Base-by-base conservation (phyloP, 2,113 vertebrate species). In the Ceuthmochares aereus region DNA sequence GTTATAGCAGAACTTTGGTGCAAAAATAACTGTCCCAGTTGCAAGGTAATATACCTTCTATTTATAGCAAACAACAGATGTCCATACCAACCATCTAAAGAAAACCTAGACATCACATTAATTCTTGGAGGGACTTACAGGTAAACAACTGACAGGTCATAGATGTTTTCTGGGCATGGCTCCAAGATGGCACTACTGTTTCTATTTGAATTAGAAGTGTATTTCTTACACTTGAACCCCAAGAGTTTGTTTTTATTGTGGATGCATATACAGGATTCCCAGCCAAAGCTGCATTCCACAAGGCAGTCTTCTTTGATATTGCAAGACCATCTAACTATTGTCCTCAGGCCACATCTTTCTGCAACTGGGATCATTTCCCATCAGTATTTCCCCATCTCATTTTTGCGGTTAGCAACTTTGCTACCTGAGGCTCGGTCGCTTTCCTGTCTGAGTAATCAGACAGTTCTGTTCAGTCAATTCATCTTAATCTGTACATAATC, bases 351-450 rank as follows among this genome's bases (percentile, higher is more conserved):
- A 84, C 0, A 0, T 51, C 52, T 89, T 89, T 89, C 70, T 73
- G 42, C 42, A 73, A 22, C 26, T 15, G 21, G 60, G 29, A 87
- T 69, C 4, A 14, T 13, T 85, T 88, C 68, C 82, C 47, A 76
- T 49, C 64, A 62, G 49, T 30, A 59, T 34, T 81, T 84, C 64
- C 34, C 9, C 87, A 92, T 40, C 10, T 2, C 34, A 51, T 49
- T 47, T 49, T 69, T 40, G 62, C 49, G 74, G 70, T 86, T 91
- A 87, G 51, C 69, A 91, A 37, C 26, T 89, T 54, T 26, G 23
- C 37, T 93, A 55, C 88, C 80, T 45, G n/a, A 93, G 87, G 89
- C 64, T 93, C 58, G 13, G 42, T 52, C 89, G 47, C 68, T 59
- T 86, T 84, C 86, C 23, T 36, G 3, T 16, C 45, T 4, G 1